These are phyloP conservation scores for Archilochus colubris DNA, from an alignment of 2,113 vertebrate species.

Conservation along the genomic window DNA sequence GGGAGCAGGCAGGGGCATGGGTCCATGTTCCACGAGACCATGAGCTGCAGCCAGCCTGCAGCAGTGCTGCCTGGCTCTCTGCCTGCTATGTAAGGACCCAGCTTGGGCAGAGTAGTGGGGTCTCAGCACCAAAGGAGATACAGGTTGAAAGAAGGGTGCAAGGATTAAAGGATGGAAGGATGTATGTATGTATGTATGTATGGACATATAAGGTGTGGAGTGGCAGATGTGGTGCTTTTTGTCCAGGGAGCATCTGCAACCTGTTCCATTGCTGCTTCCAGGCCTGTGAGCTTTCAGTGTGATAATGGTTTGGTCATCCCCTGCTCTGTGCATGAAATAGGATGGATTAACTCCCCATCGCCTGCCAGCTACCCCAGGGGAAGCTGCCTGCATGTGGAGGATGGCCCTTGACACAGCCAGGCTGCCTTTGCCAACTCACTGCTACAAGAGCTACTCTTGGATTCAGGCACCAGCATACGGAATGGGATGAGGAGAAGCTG, in stretches of 20 bases:
- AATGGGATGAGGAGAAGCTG: background rate
- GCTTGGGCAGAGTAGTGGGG: background rate
- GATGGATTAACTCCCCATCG: accelerated
- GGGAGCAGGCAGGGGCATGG: background rate
- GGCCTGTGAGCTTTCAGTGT: background rate
- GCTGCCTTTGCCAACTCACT: background rate
- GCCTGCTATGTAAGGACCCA: background rate
- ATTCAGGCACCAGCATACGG: background rate
- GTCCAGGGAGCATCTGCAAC: background rate
- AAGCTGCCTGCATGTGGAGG: background rate
- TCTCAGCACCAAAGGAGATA: background rate
- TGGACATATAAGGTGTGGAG: background rate
- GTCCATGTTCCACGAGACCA: background rate
- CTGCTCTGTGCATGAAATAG: background rate
- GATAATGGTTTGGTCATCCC: background rate
- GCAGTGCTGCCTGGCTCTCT: background rate
- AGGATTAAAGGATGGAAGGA: background rate
- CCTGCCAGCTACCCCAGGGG: background rate
- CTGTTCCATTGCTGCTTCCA: background rate
- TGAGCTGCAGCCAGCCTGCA: background rate
- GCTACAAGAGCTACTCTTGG: background rate
- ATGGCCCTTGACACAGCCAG: background rate
- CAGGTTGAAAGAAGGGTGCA: background rate
- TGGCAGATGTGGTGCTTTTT: background rate
- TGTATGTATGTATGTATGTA: background rate